Percentiles rank a stretch among this genome's conserved stretches.
Evolutionary conservation across 2,888 invertebrate genomes (phyloP).

Genomic region (Hipparchia sbordonii): DNA sequence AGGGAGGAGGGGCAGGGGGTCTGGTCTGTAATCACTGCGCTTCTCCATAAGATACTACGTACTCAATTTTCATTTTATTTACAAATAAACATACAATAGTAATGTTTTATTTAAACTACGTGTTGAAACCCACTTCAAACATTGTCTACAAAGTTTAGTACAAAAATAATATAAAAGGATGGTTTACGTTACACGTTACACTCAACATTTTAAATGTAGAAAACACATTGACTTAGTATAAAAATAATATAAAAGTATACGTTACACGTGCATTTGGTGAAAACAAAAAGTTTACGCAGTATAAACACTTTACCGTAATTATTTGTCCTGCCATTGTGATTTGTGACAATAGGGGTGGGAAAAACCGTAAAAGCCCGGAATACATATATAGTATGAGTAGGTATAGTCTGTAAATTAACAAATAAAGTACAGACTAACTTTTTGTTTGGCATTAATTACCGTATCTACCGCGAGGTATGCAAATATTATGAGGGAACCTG

Average conservation of each 20-base stretch:
- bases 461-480: too few species aligned
- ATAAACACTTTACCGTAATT: slow-evolving; percentile 1
- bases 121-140: not conserved
- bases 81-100: too few species aligned
- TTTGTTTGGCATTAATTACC: too few species aligned
- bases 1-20: too few species aligned
- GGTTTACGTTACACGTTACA: not conserved
- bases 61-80: too few species aligned
- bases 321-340: slow-evolving; percentile 17
- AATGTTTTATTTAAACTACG: not conserved
- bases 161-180: slow-evolving; percentile 1
- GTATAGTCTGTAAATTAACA: not conserved
- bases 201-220: slow-evolving; percentile 4
- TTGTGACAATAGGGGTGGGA: slow-evolving; percentile 9
- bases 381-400: not conserved
- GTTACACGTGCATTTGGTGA: not conserved
- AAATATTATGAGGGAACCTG: too few species aligned
- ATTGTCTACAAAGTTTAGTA: not conserved
- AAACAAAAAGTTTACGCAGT: slow-evolving; percentile 10
- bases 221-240: too few species aligned
- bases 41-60: too few species aligned
- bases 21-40: too few species aligned
- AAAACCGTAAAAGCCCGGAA: not conserved
- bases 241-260: too few species aligned
- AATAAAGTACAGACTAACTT: not conserved